Evolutionary conservation across 2,888 invertebrate genomes (phyloP).

Genomic region (Pseudoips prasinana): DNA sequence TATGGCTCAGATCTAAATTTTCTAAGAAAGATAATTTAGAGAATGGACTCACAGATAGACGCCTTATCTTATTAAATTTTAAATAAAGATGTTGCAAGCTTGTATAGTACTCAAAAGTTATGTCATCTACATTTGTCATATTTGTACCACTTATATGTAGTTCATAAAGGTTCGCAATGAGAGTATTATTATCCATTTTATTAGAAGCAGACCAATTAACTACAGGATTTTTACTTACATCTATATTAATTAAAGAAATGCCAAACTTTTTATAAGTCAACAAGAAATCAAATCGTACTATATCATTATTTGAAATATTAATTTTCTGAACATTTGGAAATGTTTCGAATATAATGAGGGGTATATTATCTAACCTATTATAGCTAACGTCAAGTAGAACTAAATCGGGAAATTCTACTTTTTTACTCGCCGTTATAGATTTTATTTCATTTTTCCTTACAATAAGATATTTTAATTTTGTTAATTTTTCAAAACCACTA

Average conservation of each 20-base stretch:
- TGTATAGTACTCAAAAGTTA: conserved; percentile 89
- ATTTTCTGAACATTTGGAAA: conserved; percentile 72
- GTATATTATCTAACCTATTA: conserved; percentile 61
- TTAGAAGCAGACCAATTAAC: conserved; percentile 55
- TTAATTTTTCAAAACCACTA: conserved; percentile 69
- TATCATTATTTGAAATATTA: conserved; percentile 68
- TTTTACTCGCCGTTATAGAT: conserved; percentile 57
- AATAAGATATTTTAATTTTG: conserved; percentile 63
- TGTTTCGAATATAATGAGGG: conserved; percentile 58
- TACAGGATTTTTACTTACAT: conserved; percentile 69
- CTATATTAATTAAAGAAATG: conserved; percentile 62
- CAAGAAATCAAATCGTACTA: conserved; percentile 65
- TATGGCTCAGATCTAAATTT: conserved; percentile 90
- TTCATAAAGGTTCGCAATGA: conserved; percentile 67
- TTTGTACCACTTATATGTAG: conserved; percentile 69
- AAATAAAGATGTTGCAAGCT: conserved; percentile 89
- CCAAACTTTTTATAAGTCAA: conserved; percentile 51
- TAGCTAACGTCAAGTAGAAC: conserved; percentile 66
- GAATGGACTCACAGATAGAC: conserved; percentile 92
- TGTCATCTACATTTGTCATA: conserved; percentile 79
- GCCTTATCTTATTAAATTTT: conserved; percentile 88
- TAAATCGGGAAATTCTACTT: conserved; percentile 58
- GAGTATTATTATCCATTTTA: conserved; percentile 55
- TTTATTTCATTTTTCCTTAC: conserved; percentile 71
- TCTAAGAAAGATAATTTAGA: conserved; percentile 87